A percentile compares a stretch with the other conserved stretches of the same genome.
These are phyloP conservation scores for Strix uralensis DNA, from an alignment of 2,113 vertebrate species.

Conservation along the genomic window DNA sequence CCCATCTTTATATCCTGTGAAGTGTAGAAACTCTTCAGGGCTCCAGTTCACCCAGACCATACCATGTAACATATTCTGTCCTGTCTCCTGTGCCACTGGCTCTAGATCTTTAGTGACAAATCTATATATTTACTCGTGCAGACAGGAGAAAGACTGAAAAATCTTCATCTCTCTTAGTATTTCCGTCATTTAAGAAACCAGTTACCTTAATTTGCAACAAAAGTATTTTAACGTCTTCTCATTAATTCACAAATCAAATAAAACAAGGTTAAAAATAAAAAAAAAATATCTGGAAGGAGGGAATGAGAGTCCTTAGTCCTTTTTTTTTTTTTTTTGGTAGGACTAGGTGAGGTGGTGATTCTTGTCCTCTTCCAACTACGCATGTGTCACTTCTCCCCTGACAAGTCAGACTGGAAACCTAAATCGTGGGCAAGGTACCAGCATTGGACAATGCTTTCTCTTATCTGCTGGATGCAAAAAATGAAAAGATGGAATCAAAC, in stretches of 20 bases:
- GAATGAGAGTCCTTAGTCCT: not conserved
- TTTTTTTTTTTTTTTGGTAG: not conserved
- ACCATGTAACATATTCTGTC: not conserved
- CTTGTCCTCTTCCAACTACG: not conserved
- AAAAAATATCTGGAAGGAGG: not conserved
- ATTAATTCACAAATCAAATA: not conserved
- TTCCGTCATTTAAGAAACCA: not conserved
- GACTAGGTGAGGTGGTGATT: not conserved
- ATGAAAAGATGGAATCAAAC: not conserved
- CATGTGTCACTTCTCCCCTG: not conserved
- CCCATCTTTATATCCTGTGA: not conserved
- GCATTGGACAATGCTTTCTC: not conserved
- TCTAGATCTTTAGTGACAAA: not conserved
- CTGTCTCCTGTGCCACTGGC: not conserved
- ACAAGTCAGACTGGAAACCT: not conserved
- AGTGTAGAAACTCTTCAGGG: not conserved
- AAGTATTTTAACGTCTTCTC: not conserved
- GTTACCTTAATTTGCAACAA: not conserved
- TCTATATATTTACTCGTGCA: not conserved
- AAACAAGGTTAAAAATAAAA: not conserved
- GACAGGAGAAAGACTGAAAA: not conserved
- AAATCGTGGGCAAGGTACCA: not conserved
- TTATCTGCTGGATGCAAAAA: not conserved
- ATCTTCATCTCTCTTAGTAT: not conserved
- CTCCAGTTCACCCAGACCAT: not conserved